Conservation (phyloP, 2,888 invertebrate species). For the Drosophila eohydei region DNA sequence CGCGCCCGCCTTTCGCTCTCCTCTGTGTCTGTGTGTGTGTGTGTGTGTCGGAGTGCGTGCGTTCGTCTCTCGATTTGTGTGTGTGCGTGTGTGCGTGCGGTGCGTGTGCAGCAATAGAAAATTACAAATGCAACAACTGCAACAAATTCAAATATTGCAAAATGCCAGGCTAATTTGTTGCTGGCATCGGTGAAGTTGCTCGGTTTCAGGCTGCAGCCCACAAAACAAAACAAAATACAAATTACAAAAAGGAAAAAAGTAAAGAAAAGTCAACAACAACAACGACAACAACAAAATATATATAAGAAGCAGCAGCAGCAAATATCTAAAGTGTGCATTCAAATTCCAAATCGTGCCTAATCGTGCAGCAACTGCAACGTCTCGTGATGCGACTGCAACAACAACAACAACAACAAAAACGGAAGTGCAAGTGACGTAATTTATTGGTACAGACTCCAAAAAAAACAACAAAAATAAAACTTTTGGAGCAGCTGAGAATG, state of each 20-base stretch:
- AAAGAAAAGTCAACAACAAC: slow-evolving; percentile 20
- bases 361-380: slow-evolving; percentile 53
- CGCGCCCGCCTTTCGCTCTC: slow-evolving; percentile 38
- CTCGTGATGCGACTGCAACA: slow-evolving; percentile 46
- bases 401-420: slow-evolving; percentile 56
- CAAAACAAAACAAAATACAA: slow-evolving; percentile 19
- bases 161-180: slow-evolving; percentile 62
- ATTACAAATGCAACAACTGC: slow-evolving; percentile 38
- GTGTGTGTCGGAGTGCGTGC: slow-evolving; percentile 1
- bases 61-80: slow-evolving; percentile 19
- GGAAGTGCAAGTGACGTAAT: slow-evolving; percentile 80
- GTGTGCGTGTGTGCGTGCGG: slow-evolving; percentile 11
- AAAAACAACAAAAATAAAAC: slow-evolving; percentile 26
- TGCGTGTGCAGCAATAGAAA: slow-evolving; percentile 35
- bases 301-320: slow-evolving; percentile 14
- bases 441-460: slow-evolving; percentile 65
- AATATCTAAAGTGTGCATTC: slow-evolving; percentile 59
- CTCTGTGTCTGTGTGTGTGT: slow-evolving; percentile 4
- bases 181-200: slow-evolving; percentile 61
- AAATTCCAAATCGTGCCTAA: slow-evolving; percentile 78
- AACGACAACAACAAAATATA: slow-evolving; percentile 33
- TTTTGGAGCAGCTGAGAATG: slow-evolving; percentile 52
- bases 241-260: not conserved
- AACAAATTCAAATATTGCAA: slow-evolving; percentile 62
- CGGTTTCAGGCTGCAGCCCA: slow-evolving; percentile 63